Percentiles rank a stretch among this genome's conserved stretches.
Conservation (phyloP, 2,113 vertebrate species). For the Hyaena hyaena region DNA sequence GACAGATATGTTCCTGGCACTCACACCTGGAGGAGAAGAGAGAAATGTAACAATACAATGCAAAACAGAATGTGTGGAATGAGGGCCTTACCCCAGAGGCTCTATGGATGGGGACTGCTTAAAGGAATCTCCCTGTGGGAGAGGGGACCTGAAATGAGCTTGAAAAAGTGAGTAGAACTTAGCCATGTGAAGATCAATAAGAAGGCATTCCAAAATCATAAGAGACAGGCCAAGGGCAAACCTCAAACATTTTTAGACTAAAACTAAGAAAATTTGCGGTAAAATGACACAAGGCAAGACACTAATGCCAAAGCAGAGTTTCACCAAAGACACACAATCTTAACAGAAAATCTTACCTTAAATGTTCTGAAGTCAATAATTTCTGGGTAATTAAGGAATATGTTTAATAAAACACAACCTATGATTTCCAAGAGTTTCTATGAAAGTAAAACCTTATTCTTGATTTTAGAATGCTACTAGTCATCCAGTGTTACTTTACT, state of each 20-base stretch:
- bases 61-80: neutral
- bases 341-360: constrained; percentile 13
- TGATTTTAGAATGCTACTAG: neutral
- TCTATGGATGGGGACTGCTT: too few relatives aligned
- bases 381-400: neutral
- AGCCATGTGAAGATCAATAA: neutral
- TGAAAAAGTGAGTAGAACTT: neutral
- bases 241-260: neutral
- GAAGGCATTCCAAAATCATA: neutral
- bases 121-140: neutral
- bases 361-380: neutral
- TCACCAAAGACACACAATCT: neutral
- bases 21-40: neutral
- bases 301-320: constrained; percentile 2
- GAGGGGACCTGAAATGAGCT: neutral
- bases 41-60: neutral
- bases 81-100: neutral
- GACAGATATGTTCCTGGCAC: neutral
- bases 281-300: neutral
- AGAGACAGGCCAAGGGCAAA: neutral
- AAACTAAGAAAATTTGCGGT: constrained; percentile 47
- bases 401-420: neutral
- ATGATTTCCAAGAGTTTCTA: constrained; percentile 37
- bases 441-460: neutral
- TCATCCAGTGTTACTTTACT: neutral